These are phyloP conservation scores for Channa maculata DNA, from an alignment of 2,113 vertebrate species.

Conservation along the genomic window DNA sequence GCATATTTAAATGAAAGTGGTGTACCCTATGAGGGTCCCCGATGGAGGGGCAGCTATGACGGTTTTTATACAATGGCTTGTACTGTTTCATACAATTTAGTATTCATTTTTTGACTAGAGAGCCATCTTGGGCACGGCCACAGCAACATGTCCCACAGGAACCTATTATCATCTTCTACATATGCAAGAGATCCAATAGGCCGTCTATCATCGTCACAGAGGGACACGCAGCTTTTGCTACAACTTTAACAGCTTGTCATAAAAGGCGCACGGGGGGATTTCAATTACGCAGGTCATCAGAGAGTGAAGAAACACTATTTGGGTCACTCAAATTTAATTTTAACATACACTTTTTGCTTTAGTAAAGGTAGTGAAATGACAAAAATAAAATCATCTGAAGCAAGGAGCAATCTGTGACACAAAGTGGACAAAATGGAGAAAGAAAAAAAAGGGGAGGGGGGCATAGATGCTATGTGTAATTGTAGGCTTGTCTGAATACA, in stretches of 20 bases:
- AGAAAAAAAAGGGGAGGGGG: background rate
- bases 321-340: slow-evolving; percentile 56
- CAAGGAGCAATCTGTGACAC: background rate
- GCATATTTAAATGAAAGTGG: slow-evolving; percentile 28
- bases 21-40: background rate
- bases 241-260: slow-evolving; percentile 72
- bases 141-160: slow-evolving; percentile 74
- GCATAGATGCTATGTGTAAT: slow-evolving; percentile 21
- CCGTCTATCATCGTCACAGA: slow-evolving; percentile 75
- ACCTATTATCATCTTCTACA: slow-evolving; percentile 76
- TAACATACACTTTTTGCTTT: slow-evolving; percentile 14
- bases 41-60: slow-evolving; percentile 25
- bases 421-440: slow-evolving; percentile 4
- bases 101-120: slow-evolving; percentile 53
- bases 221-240: slow-evolving; percentile 61
- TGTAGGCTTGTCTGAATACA: too few species aligned
- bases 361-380: slow-evolving; percentile 15
- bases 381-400: slow-evolving; percentile 16
- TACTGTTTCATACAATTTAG: slow-evolving; percentile 57
- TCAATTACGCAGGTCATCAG: slow-evolving; percentile 65
- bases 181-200: slow-evolving; percentile 74
- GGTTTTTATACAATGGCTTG: slow-evolving; percentile 35
- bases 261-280: slow-evolving; percentile 56
- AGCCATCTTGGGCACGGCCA: slow-evolving; percentile 39
- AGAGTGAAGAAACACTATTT: slow-evolving; percentile 53